Evolutionary conservation across 2,888 invertebrate species (phyloP).

Genomic region (Nomada lathburiana): DNA sequence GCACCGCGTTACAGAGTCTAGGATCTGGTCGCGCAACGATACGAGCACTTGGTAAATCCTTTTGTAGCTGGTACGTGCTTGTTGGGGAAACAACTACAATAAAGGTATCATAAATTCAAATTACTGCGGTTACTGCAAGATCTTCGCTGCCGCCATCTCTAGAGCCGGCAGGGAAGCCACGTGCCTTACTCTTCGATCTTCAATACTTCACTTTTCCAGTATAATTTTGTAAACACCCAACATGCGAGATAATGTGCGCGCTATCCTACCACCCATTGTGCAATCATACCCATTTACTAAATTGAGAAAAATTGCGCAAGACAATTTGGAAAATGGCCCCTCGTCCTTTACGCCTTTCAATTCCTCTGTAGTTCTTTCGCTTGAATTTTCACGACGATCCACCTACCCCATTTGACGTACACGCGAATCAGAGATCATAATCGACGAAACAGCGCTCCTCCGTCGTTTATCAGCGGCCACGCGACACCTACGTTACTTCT

Average conservation of each 20-base stretch:
- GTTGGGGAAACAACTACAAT: conserved; percentile 61
- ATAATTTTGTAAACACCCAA: not conserved
- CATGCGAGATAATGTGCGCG: not conserved
- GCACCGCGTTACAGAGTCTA: conserved; percentile 16
- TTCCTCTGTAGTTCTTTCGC: too few species aligned
- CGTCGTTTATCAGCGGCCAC: conserved; percentile 43
- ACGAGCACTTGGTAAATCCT: conserved; percentile 60
- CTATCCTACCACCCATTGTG: not conserved
- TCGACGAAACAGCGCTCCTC: conserved; percentile 4
- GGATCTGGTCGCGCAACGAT: conserved; percentile 38
- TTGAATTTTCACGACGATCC: too few species aligned
- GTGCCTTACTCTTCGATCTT: not conserved
- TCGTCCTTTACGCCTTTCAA: too few species aligned
- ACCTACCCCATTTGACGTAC: not conserved
- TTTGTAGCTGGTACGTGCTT: conserved; percentile 42
- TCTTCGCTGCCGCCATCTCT: conserved; percentile 47
- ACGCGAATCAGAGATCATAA: conserved; percentile 20
- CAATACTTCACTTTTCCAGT: not conserved
- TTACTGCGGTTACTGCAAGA: conserved; percentile 53
- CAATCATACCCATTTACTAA: too few species aligned
- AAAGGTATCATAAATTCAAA: conserved; percentile 62
- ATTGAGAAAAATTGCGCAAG: too few species aligned
- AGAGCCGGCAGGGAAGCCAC: conserved; percentile 3
- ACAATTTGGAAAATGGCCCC: too few species aligned
- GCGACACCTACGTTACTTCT: conserved; percentile 37